Evolutionary conservation across 37 sponge, comb jelly and placozoan species (phyloP).

Genomic region (Corticium candelabrum): DNA sequence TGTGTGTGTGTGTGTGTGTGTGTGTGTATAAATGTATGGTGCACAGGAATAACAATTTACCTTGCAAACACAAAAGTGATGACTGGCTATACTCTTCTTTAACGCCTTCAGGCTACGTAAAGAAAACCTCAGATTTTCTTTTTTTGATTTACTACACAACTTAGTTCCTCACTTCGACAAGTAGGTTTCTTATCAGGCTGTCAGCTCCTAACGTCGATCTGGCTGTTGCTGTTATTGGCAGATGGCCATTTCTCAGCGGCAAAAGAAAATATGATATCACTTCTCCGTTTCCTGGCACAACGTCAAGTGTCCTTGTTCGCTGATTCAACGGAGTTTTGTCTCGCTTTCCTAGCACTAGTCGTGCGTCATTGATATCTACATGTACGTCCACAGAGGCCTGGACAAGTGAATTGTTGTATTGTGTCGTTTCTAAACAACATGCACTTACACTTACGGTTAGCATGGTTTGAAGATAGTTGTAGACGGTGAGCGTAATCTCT

Average conservation of each 20-base stretch:
- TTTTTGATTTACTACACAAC: no score
- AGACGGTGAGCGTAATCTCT: not conserved
- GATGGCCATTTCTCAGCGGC: not conserved
- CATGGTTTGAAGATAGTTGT: not conserved
- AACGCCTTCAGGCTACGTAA: not conserved
- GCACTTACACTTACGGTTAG: not conserved
- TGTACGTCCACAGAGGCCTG: no score
- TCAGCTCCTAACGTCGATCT: not conserved
- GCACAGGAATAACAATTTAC: no score
- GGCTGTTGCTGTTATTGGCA: not conserved
- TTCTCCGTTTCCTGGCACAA: not conserved
- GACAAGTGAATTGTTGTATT: no score
- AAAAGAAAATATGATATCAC: not conserved
- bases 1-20: no score
- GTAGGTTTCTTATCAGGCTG: not conserved
- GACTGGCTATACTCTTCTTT: not conserved
- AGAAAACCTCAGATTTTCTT: no score
- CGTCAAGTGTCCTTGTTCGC: not conserved
- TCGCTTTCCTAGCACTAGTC: not conserved
- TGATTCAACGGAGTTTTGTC: not conserved
- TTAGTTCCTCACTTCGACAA: not conserved
- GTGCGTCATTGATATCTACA: no score
- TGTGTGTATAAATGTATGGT: no score
- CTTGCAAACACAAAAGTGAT: not conserved
- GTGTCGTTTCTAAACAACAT: no score